Percentiles rank a stretch among this genome's conserved stretches.
phyloP scores from a whole-genome alignment of 2,113 vertebrate genomes.

The Manacus vitellinus region DNA sequence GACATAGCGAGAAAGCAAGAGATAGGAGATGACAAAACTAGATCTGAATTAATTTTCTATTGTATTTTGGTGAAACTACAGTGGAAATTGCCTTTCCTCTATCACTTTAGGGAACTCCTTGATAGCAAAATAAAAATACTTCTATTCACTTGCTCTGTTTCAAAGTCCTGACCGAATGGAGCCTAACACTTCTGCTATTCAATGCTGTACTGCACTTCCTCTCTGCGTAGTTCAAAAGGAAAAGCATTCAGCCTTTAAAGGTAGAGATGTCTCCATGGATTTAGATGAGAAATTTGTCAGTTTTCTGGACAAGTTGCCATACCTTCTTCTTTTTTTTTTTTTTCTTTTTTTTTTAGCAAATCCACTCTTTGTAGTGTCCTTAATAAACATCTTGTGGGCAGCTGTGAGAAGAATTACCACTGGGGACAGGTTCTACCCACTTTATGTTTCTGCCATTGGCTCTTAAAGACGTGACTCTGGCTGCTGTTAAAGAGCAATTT shows the following conservation, averaged over 20 bases:
- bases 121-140: not conserved
- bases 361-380: not conserved
- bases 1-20: not conserved
- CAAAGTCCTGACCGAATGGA: not conserved
- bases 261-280: not conserved
- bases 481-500: not conserved
- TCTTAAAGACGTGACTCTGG: not conserved
- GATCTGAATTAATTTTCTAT: not conserved
- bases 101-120: not conserved
- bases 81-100: not conserved
- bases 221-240: not conserved
- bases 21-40: not conserved
- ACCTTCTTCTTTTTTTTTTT: not conserved
- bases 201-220: not conserved
- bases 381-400: not conserved
- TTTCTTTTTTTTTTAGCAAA: not conserved
- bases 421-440: not conserved
- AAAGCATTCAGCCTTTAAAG: not conserved
- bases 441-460: not conserved
- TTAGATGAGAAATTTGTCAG: not conserved
- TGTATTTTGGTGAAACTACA: not conserved
- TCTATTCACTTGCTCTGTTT: not conserved
- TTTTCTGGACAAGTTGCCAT: not conserved
- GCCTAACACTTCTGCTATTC: not conserved
- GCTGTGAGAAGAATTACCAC: not conserved